Conservation (phyloP, 1,140 invertebrate genomes). For the Drosophila novamexicana region DNA sequence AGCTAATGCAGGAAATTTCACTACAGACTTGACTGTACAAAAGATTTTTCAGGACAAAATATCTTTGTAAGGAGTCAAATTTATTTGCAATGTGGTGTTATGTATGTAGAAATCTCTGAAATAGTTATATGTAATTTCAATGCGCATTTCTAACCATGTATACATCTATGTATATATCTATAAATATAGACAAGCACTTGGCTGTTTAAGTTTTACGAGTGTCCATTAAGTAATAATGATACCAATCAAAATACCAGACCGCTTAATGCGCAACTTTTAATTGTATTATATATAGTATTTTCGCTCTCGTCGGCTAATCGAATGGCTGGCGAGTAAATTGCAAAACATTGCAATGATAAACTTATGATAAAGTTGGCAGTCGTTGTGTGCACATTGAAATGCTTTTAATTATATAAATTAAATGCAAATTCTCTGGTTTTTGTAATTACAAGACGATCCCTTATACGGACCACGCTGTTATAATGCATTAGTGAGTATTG, state of each 20-base stretch:
- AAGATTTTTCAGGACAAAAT: not conserved
- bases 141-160: not conserved
- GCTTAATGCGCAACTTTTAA: conserved; percentile 19
- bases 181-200: not conserved
- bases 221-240: conserved; percentile 1
- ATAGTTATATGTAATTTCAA: not conserved
- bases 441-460: too few species aligned
- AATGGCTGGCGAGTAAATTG: conserved; percentile 22
- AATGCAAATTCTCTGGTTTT: not conserved
- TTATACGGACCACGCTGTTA: too few species aligned
- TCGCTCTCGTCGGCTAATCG: conserved; percentile 20
- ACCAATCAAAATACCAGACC: conserved; percentile 7
- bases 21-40: too few species aligned
- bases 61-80: too few species aligned
- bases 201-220: not conserved
- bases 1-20: not conserved
- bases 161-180: too few species aligned
- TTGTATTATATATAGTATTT: conserved; percentile 29
- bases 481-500: too few species aligned
- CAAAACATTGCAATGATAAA: conserved; percentile 47
- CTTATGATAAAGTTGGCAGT: conserved; percentile 42
- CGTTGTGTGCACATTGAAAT: conserved; percentile 47
- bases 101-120: not conserved
- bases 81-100: too few species aligned
- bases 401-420: conserved; percentile 22